Conservation (phyloP, 1,140 invertebrate species). For the Dinothrombium tinctorium region DNA sequence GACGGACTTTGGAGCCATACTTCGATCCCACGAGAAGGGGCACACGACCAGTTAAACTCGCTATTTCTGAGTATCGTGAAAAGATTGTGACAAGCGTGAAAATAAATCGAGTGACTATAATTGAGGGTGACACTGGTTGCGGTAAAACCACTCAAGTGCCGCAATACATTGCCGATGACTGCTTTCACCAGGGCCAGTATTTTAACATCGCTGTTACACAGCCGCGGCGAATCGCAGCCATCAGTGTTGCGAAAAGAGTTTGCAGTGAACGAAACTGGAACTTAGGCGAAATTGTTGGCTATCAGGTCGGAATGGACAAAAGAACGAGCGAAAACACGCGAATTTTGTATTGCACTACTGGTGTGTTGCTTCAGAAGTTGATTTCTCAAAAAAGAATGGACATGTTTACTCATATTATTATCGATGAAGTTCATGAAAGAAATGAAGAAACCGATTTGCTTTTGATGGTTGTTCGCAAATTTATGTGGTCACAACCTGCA, state of each 20-base stretch:
- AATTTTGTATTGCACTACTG: conserved; percentile 60
- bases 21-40: no score
- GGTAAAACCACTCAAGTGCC: conserved; percentile 52
- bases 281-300: conserved; percentile 55
- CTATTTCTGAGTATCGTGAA: no score
- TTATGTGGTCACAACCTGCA: conserved; percentile 38
- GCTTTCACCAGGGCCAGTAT: conserved; percentile 26
- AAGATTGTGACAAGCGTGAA: no score
- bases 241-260: conserved; percentile 50
- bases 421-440: conserved; percentile 85
- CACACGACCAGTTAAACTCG: no score
- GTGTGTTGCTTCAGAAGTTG: conserved; percentile 37
- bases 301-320: conserved; percentile 44
- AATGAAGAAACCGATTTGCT: conserved; percentile 83
- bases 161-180: conserved; percentile 69
- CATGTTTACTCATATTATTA: conserved; percentile 61
- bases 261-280: conserved; percentile 43
- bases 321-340: conserved; percentile 39
- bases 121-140: conserved; percentile 80
- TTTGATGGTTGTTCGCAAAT: conserved; percentile 52
- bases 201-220: conserved; percentile 72
- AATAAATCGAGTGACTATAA: conserved; percentile 51
- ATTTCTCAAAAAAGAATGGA: conserved; percentile 31
- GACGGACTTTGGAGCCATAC: no score
- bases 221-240: conserved; percentile 57